Conservation (phyloP, 2,113 vertebrate genomes). For the Aldabrachelys gigantea region DNA sequence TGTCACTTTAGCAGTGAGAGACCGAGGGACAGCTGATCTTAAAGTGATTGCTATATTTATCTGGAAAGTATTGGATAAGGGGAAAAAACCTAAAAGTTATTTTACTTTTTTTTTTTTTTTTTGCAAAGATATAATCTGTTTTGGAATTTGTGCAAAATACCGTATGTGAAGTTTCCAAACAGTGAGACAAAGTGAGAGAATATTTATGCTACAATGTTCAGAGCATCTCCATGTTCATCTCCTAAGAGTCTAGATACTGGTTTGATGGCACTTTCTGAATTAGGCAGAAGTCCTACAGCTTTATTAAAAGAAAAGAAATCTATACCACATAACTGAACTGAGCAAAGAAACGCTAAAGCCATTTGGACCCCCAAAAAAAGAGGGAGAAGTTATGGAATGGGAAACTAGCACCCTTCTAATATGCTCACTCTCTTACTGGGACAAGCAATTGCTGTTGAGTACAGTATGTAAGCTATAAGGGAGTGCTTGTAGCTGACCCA, state of each 20-base stretch:
- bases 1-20: neutral
- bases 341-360: neutral
- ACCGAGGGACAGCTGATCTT: neutral
- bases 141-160: neutral
- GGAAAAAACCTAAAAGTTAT: neutral
- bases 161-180: neutral
- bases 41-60: neutral
- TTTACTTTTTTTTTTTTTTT: neutral
- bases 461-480: neutral
- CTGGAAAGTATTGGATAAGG: neutral
- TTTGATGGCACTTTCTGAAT: no score
- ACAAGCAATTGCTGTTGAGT: neutral
- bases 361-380: neutral
- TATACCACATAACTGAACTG: neutral
- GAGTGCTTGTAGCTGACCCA: neutral
- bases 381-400: neutral
- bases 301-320: neutral
- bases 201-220: no score
- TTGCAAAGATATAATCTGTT: neutral
- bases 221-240: no score
- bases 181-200: no score
- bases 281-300: neutral
- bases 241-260: no score
- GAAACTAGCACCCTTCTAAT: neutral
- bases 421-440: neutral